phyloP scores from a whole-genome alignment of 2,113 vertebrate species.

The Anas platyrhynchos region DNA sequence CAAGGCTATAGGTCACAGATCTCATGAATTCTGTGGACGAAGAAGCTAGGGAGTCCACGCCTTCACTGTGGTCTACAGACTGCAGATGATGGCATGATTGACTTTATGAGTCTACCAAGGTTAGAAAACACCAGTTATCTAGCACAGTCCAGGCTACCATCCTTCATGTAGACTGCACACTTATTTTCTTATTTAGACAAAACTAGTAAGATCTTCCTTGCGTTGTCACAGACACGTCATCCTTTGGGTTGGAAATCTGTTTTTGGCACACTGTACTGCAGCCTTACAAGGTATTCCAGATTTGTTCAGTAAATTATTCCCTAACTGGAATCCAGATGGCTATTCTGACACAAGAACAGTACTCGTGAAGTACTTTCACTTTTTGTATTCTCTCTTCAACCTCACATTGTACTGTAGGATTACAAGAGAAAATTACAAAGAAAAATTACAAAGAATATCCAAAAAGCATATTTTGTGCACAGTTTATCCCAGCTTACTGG shows the following conservation, averaged over 20 bases:
- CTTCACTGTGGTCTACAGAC: not conserved
- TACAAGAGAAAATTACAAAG: not conserved
- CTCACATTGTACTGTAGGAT: not conserved
- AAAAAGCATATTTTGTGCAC: not conserved
- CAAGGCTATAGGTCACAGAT: accelerated
- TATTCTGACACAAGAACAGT: not conserved
- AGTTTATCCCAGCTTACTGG: not conserved
- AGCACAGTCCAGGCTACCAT: not conserved
- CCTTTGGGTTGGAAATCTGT: not conserved
- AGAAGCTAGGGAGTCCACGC: not conserved
- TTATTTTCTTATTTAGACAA: not conserved
- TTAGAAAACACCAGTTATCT: not conserved
- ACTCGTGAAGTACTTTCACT: not conserved
- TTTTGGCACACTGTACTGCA: not conserved
- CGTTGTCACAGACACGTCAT: not conserved
- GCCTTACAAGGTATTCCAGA: not conserved
- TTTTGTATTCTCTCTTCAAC: not conserved
- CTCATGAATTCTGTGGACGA: not conserved
- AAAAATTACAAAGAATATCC: not conserved
- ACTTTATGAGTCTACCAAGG: not conserved
- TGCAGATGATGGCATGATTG: not conserved
- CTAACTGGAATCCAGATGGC: not conserved
- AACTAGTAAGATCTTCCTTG: not conserved
- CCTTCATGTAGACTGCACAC: not conserved
- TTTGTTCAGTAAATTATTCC: not conserved